A percentile compares a stretch with the other conserved stretches of the same genome.
These are phyloP conservation scores for Electrona antarctica DNA, from an alignment of 2,113 vertebrate genomes.

Conservation along the genomic window DNA sequence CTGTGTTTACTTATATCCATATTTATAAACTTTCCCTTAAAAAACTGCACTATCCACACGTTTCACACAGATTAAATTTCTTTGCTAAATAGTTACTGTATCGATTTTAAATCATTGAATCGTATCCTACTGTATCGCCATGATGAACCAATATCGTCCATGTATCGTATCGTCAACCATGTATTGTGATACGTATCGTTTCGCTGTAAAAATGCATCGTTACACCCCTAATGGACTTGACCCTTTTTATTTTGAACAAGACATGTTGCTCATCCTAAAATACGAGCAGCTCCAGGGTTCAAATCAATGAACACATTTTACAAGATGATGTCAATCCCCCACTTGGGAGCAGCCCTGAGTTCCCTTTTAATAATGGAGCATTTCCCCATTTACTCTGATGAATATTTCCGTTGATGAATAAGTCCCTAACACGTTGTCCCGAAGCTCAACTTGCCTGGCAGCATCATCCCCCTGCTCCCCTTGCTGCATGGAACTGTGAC, in stretches of 20 bases:
- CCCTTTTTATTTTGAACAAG: not conserved
- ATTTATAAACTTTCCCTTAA: too few species aligned
- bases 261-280: conserved; percentile 27
- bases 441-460: conserved; percentile 41
- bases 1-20: too few species aligned
- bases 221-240: not conserved
- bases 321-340: conserved; percentile 11
- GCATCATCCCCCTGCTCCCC: conserved; percentile 28
- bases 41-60: too few species aligned
- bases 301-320: conserved; percentile 39
- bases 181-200: too few species aligned
- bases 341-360: conserved; percentile 3
- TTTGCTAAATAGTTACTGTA: too few species aligned
- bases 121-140: too few species aligned
- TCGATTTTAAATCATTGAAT: too few species aligned
- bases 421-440: conserved; percentile 49
- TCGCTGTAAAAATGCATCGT: too few species aligned
- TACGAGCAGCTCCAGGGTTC: conserved; percentile 7
- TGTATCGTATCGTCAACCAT: too few species aligned
- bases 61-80: too few species aligned
- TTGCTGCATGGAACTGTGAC: conserved; percentile 42
- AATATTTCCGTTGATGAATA: conserved; percentile 47
- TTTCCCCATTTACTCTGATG: conserved; percentile 42
- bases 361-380: conserved; percentile 29
- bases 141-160: too few species aligned